These are phyloP conservation scores for Ericerus pela DNA, from an alignment of 1,140 invertebrate genomes.

Conservation along the genomic window DNA sequence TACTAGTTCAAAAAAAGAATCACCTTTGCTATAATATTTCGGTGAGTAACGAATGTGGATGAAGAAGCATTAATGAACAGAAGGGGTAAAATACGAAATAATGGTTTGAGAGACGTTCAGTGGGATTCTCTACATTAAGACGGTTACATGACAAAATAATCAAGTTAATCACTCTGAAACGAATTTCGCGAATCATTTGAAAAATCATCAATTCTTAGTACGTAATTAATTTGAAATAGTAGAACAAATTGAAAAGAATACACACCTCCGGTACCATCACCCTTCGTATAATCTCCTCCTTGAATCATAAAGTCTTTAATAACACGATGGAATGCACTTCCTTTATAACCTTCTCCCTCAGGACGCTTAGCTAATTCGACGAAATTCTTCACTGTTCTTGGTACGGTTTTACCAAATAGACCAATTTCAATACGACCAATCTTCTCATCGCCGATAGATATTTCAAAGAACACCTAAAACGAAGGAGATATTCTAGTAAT, in stretches of 20 bases:
- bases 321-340: conserved; percentile 81
- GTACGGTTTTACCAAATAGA: conserved; percentile 86
- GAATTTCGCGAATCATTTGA: not conserved
- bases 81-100: no score
- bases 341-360: conserved; percentile 67
- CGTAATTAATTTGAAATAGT: no score
- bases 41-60: no score
- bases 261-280: conserved; percentile 84
- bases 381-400: conserved; percentile 90
- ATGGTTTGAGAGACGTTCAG: no score
- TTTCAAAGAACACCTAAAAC: conserved; percentile 85
- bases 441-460: conserved; percentile 64
- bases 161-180: not conserved
- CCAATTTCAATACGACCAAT: conserved; percentile 79
- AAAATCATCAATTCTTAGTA: no score
- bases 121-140: no score
- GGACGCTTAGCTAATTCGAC: conserved; percentile 62
- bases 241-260: no score
- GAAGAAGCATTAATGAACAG: no score
- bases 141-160: not conserved
- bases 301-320: conserved; percentile 95
- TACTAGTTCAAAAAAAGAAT: no score
- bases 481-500: not conserved
- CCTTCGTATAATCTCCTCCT: conserved; percentile 83
- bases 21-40: no score